These are phyloP conservation scores for Aporophyla lueneburgensis DNA, from an alignment of 2,888 invertebrate species.

Conservation along the genomic window DNA sequence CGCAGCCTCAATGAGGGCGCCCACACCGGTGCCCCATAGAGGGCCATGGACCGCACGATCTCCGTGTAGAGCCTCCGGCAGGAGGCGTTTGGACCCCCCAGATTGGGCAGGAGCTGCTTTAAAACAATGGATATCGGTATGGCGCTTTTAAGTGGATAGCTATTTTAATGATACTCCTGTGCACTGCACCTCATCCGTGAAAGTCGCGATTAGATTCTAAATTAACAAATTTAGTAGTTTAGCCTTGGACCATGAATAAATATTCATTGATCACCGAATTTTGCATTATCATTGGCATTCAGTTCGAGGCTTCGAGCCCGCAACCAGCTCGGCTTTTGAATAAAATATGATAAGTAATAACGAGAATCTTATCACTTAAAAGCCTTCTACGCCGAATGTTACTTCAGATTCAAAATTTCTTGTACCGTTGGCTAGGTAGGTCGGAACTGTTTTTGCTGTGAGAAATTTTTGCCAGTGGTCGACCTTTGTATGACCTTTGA, in stretches of 20 bases:
- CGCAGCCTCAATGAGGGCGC: too few species aligned
- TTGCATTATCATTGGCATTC: constrained; percentile 70
- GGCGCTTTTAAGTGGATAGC: not conserved
- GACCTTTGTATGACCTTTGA: constrained; percentile 24
- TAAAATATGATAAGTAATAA: constrained; percentile 65
- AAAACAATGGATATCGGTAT: not conserved
- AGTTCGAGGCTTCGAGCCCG: constrained; percentile 47
- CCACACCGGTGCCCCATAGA: too few species aligned
- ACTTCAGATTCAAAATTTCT: constrained; percentile 5
- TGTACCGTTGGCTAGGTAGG: not conserved
- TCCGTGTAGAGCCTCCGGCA: too few species aligned
- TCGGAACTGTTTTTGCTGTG: not conserved
- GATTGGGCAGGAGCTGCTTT: too few species aligned
- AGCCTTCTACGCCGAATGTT: constrained; percentile 6
- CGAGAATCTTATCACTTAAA: constrained; percentile 30
- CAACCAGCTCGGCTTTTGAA: constrained; percentile 65
- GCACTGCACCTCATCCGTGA: constrained; percentile 31
- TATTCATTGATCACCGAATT: constrained; percentile 68
- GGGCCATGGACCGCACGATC: too few species aligned
- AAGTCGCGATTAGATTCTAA: constrained; percentile 39
- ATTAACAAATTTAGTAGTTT: constrained; percentile 25
- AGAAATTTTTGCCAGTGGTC: constrained; percentile 2
- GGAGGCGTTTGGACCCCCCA: too few species aligned
- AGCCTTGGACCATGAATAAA: constrained; percentile 65
- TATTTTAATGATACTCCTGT: too few species aligned